Base-by-base conservation (phyloP, 2,888 invertebrate genomes). In the Prenolepis imparis region DNA sequence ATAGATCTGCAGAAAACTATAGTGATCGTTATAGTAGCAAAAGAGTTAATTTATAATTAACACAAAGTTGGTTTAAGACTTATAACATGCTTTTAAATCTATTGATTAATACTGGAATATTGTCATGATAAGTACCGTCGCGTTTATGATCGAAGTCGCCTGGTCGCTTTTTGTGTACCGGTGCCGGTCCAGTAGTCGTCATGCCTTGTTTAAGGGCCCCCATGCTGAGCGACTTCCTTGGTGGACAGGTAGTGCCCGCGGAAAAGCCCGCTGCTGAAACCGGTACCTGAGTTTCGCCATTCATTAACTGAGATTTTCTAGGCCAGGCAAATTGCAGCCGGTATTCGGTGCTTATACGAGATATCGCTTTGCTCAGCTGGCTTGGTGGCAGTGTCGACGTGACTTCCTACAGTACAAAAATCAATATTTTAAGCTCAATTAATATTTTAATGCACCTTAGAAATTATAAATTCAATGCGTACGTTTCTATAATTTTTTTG, bases 311-410 rank as follows among this genome's bases (percentile, higher is more conserved):
- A 92, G 94, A 95, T 95, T 95, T 95, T 95, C 94, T 95, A 95
- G 98, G 98, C 98, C 98, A 98, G 91, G 98, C 98, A 95, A 98
- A 98, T 96, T 98, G 98, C 95, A 98, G 96, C 92, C 97, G 96
- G 96, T 98, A 98, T 96, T 98, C 98, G 91, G 98, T 98, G 96
- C 97, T 97, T 95, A 97, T 96, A 95, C 97, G 96, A 92, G 96
- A 96, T 95, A 97, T 96, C 95, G 96, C 96, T 96, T 97, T 96
- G 95, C 96, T 96, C 93, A 97, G 95, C 94, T 97, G 97, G 91
- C 97, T 97, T 93, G 94, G 91, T 83, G 94, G 94, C 86, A 94
- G 86, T 52, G 90, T 88, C 83, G 93, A 93, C 70, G 93, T 92
- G 83, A 93, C 93, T 89, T 94, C 94, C 94, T 94, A 86, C n/a